Conservation (phyloP, 2,113 vertebrate species). For the Heptranchias perlo region DNA sequence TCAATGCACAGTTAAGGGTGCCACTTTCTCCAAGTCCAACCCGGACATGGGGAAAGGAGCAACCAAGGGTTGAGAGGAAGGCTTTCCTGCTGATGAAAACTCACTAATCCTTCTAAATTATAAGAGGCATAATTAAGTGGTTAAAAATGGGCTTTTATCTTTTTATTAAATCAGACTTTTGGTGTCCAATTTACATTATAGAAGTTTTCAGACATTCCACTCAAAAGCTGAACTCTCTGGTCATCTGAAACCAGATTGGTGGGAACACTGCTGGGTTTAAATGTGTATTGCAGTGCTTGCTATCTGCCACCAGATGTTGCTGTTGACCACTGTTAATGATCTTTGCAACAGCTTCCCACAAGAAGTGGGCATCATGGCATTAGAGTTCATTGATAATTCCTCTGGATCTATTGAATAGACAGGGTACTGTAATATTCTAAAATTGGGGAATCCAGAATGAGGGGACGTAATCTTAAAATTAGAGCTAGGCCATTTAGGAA, state of each 20-base stretch:
- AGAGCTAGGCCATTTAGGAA: too few species aligned
- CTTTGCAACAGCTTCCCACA: neutral
- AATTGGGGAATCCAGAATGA: too few species aligned
- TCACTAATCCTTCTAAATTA: neutral
- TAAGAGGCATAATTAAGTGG: neutral
- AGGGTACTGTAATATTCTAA: neutral
- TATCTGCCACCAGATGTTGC: conserved; percentile 23
- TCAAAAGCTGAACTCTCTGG: neutral
- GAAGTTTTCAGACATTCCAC: neutral
- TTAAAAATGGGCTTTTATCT: neutral
- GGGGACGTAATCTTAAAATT: too few species aligned
- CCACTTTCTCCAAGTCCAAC: neutral
- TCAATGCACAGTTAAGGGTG: neutral
- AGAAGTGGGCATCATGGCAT: neutral
- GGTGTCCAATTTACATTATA: too few species aligned
- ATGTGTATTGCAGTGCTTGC: neutral
- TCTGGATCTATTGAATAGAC: neutral
- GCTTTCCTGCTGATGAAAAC: neutral
- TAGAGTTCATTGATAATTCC: neutral
- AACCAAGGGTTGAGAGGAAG: neutral
- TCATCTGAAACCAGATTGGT: neutral
- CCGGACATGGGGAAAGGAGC: neutral
- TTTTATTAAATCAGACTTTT: neutral
- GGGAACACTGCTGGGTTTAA: neutral
- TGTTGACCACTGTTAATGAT: neutral